Evolutionary conservation across 2,113 vertebrate species (phyloP), one percentile per base, ranked within the genome.

Genomic region (Upupa epops): DNA sequence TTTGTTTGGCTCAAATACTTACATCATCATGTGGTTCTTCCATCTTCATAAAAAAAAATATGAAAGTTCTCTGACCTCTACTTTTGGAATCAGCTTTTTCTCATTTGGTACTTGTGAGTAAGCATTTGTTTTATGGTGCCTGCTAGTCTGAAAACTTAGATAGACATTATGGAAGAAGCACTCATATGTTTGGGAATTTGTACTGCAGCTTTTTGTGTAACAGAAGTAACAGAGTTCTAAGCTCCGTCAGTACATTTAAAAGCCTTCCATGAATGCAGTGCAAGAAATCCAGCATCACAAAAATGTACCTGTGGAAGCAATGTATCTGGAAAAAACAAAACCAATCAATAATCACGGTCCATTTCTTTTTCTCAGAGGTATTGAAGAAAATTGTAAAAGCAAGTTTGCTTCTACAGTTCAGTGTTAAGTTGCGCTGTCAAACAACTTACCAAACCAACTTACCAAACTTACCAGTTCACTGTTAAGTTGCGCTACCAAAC

Each of bases 31-130:
- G 3, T 20, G 5, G 6, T 54, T 81, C 9, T 6, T 85, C 29
- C 69, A 16, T 9, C 54, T 40, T 24, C 4, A 24, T 5, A 26
- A 7, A 52, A 0, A 13, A 31, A 66, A 82, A 48, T 9, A 59
- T 3, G 8, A 24, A 1, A 1, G 0, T 5, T 60, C 74, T 87
- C 68, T 83, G 14, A 59, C 25, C 2, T 60, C 20, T 63, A 7
- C n/a, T 42, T 61, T 86, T 74, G 49, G 19, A 81, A 81, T 68
- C 17, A 71, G 3, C 6, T 64, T 60, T 17, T 31, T 8, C 4
- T 72, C 24, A 42, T 5, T 46, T 5, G 25, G 6, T 1, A n/a
- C 26, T 28, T 63, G 2, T 5, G 17, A 80, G 12, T 0, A 1
- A 79, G 11, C 17, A 24, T 48, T 70, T 83, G 3, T 70, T 76